A percentile compares a stretch with the other conserved stretches of the same genome.
These are phyloP conservation scores for Aplocera efformata DNA, from an alignment of 2,888 invertebrate species.

Conservation along the genomic window DNA sequence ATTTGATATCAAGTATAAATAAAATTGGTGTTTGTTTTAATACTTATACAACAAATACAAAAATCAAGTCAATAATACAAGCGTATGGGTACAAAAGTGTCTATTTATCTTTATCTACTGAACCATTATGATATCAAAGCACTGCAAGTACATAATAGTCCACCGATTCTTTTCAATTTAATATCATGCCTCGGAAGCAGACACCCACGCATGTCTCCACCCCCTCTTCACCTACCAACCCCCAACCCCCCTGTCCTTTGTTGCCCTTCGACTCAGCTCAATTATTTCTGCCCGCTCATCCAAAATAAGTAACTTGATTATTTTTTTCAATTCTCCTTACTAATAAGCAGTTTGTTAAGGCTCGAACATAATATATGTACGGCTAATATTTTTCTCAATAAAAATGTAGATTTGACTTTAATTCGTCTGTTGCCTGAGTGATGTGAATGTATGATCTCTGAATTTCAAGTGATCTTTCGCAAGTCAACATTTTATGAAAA, in stretches of 20 bases:
- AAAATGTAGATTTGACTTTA: no score
- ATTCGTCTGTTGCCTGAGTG: no score
- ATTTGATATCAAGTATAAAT: no score
- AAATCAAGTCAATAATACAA: no score
- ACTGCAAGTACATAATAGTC: conserved; percentile 5
- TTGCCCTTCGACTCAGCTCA: conserved; percentile 36
- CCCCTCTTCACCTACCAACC: conserved; percentile 10
- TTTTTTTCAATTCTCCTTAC: conserved; percentile 35
- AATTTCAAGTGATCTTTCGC: no score
- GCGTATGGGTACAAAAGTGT: no score
- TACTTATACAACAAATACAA: no score
- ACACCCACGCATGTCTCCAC: conserved; percentile 1
- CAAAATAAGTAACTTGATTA: conserved; percentile 44
- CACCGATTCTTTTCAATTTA: conserved; percentile 14
- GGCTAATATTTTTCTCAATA: no score
- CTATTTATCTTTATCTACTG: no score
- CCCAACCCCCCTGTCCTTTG: conserved; percentile 18
- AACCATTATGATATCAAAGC: conserved; percentile 6
- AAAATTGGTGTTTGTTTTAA: no score
- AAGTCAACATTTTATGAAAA: no score
- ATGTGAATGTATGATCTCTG: no score
- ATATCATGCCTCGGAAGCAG: conserved; percentile 7
- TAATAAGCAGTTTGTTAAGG: conserved; percentile 24
- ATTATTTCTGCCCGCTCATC: conserved; percentile 55
- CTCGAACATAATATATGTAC: conserved; percentile 9